Evolutionary conservation across 2,888 invertebrate species (phyloP), one percentile per base, ranked within the genome.

Genomic region (Plemyria rubiginata): DNA sequence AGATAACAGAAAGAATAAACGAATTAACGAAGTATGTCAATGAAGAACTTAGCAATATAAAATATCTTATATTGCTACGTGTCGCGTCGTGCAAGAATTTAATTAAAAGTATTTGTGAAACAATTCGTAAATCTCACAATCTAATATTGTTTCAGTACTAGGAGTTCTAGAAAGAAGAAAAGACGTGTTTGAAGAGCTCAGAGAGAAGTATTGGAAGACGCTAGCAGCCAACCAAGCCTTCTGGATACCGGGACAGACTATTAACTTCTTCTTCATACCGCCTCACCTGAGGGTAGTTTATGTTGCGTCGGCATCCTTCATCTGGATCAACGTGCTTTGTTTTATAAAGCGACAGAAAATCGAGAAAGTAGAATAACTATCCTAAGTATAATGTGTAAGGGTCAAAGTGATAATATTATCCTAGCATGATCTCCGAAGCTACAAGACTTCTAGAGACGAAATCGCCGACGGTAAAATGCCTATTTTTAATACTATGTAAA

Each of bases 301-400:
- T 77, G 96, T 98, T 29, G 96, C 97, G 0, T 88, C 94, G 0
- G 96, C 95, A 53, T 96, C 97, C 0, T 96, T 97, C 74, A 83
- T 95, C 28, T 98, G 97, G 97, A 96, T 97, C 62, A 97, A 97
- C 78, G 96, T 97, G 58, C 88, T 98, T 28, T 97, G 97, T 79
- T 96, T 95, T 84, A 94, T 97, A 65, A 97, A 97, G 80, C 87
- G 96, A 59, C 94, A 94, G 65, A 86, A 87, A 66, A 66, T 65
- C 0, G 73, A 65, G 9, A 62, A 55, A 8, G 41, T 15, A 41
- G 52, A 51, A 43, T 54, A 49, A 52, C 7, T n/a, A 41, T 4
- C 43, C 15, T 43, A 43, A 16, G 8, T 11, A 15, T 43, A 43
- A n/a, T 3, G 0, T 15, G 15, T 15, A 11, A 45, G 36, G 11